Conservation (phyloP, 2,113 vertebrate species). For the Hemichromis elongatus region DNA sequence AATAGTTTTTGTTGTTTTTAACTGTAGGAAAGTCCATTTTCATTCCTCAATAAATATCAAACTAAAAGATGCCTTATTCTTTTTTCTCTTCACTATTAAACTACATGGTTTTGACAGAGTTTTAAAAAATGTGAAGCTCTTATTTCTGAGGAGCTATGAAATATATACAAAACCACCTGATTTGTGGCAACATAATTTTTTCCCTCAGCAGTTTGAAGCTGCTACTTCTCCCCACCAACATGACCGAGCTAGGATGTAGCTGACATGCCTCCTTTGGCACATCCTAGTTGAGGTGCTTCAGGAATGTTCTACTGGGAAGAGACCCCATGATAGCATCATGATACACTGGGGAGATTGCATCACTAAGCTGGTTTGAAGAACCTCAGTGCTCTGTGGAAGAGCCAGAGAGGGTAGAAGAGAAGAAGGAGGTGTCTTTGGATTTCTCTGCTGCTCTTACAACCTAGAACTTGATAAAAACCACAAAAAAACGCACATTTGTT, state of each 20-base stretch:
- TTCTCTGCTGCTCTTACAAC: background rate
- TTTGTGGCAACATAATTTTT: accelerated
- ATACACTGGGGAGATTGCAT: background rate
- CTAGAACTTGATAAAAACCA: too few species aligned
- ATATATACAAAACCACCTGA: background rate
- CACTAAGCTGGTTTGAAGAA: background rate
- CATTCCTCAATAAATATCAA: background rate
- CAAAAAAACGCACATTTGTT: background rate
- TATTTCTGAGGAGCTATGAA: background rate
- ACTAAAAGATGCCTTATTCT: background rate
- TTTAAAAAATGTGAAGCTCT: background rate
- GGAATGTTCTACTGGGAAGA: background rate
- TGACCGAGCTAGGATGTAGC: background rate
- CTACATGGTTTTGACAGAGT: background rate
- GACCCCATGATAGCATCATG: background rate
- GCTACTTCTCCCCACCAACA: background rate
- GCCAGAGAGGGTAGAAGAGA: background rate
- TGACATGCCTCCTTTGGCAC: background rate
- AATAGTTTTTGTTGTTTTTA: background rate
- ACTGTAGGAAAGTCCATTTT: background rate
- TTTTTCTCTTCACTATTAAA: background rate
- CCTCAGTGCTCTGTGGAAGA: background rate
- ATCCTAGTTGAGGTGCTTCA: background rate
- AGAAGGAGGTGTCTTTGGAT: background rate
- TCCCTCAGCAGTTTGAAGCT: background rate